Evolutionary conservation across 2,113 vertebrate genomes (phyloP).

Genomic region (Alligator mississippiensis): DNA sequence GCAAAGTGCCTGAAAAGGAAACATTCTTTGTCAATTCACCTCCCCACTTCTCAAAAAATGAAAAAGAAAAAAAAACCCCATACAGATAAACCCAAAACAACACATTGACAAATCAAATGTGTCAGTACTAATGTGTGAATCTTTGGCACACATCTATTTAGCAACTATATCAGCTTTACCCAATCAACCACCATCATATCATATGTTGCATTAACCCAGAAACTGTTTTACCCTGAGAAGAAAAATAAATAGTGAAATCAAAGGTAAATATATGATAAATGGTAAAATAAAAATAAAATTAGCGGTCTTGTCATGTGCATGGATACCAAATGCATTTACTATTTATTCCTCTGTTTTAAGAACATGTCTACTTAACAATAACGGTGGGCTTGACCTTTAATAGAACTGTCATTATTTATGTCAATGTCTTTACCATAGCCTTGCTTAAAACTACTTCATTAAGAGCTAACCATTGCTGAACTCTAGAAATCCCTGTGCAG

Average conservation of each 20-base stretch:
- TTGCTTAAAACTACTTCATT: conserved; percentile 16
- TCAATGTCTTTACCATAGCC: neutral
- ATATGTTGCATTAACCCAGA: neutral
- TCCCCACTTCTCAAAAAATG: neutral
- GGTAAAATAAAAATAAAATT: neutral
- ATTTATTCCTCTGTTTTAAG: accelerated
- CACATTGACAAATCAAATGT: neutral
- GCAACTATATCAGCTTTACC: neutral
- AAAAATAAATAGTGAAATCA: neutral
- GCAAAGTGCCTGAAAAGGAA: neutral
- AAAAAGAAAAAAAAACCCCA: neutral
- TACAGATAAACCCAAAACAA: neutral
- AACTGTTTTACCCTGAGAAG: neutral
- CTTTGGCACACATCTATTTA: neutral
- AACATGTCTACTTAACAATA: neutral
- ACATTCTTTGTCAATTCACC: neutral
- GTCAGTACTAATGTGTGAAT: neutral
- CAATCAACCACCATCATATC: neutral
- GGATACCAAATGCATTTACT: neutral
- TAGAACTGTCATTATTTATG: neutral
- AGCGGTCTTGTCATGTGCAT: neutral
- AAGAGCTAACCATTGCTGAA: conserved; percentile 46
- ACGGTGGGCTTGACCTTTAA: neutral
- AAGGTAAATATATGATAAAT: neutral
- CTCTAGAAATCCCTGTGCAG: conserved; percentile 8